A percentile compares a stretch with the other conserved stretches of the same genome.
phyloP scores from a whole-genome alignment of 2,797 vertebrate species.

The Lacerta agilis region DNA sequence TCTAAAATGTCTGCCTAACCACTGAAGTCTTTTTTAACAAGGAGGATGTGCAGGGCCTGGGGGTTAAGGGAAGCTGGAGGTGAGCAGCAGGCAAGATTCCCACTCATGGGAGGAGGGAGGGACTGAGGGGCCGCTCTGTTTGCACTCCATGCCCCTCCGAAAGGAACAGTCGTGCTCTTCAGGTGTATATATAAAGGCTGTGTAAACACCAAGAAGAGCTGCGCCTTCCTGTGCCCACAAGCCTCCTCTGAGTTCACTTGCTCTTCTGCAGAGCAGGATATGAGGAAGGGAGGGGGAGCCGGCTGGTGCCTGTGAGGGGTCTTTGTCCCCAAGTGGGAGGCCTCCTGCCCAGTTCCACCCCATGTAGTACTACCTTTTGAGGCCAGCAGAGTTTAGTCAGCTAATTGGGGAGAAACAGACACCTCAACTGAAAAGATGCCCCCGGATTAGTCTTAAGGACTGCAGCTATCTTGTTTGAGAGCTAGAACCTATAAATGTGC shows the following conservation, averaged over 20 bases:
- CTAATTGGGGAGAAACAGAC: background rate
- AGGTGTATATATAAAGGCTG: constrained; percentile 30
- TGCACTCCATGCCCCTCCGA: background rate
- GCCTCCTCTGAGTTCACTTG: background rate
- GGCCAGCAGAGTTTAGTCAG: background rate
- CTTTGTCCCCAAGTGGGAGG: background rate
- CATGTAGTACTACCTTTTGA: background rate
- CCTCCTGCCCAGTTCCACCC: too few relatives aligned
- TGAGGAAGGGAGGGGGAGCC: background rate
- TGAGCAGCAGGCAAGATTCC: background rate
- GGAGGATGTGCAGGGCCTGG: background rate
- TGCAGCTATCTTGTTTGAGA: background rate
- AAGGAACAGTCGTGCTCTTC: constrained; percentile 24
- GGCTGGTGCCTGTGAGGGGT: background rate
- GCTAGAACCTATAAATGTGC: too few relatives aligned
- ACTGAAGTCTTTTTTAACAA: background rate
- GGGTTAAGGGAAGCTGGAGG: background rate
- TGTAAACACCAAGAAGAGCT: background rate
- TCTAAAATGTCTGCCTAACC: background rate
- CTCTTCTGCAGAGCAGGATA: background rate
- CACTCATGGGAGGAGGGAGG: constrained; percentile 3
- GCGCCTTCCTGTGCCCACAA: constrained; percentile 34
- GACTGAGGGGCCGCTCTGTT: background rate
- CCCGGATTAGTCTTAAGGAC: background rate
- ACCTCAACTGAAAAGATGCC: background rate